Evolutionary conservation across 1,140 invertebrate species (phyloP), one percentile per base, ranked within the genome.

Genomic region (Geopemphigus sp.): DNA sequence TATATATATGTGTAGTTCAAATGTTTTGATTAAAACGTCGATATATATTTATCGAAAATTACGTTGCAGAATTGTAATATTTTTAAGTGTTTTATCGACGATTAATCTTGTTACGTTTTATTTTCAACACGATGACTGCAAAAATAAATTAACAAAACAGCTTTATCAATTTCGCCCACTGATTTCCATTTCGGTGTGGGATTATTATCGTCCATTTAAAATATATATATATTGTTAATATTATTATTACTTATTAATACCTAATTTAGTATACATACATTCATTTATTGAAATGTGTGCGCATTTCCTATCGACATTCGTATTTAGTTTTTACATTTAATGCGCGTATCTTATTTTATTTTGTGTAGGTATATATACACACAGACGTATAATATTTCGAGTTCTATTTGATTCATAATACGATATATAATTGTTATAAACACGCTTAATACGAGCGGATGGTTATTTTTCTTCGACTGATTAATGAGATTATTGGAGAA

Each of bases 111-210:
- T 39, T n/a, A n/a, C 5, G 10, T n/a, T 39, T 22, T 59, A 4
- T 59, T 64, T 64, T 39, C n/a, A 64, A 64, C 17, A 63, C 17
- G 19, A 11, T 32, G 19, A 45, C 32, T 64, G 39, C 17, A 63
- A 63, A 63, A 24, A 26, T 10, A 32, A n/a, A 61, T 32, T 32
- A 19, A 32, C 19, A 15, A 64, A 45, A 64, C 63, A 64, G 39
- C 32, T 64, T 64, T 45, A 64, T 64, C 29, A 39, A 64, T 45
- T 22, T 64, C 29, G 39, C 63, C 63, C 32, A 64, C 32, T 17
- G 32, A n/a, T 64, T 39, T 39, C 10, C 29, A n/a, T 64, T 45
- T 14, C n/a, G 19, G 11, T 5, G 63, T 64, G 17, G 32, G 63
- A 39, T 39, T 32, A 64, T 64, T 32, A 22, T 64, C 19, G 8